Evolutionary conservation across 2,888 invertebrate genomes (phyloP), one percentile per base, ranked within the genome.

Genomic region (Caenorhabditis afra): DNA sequence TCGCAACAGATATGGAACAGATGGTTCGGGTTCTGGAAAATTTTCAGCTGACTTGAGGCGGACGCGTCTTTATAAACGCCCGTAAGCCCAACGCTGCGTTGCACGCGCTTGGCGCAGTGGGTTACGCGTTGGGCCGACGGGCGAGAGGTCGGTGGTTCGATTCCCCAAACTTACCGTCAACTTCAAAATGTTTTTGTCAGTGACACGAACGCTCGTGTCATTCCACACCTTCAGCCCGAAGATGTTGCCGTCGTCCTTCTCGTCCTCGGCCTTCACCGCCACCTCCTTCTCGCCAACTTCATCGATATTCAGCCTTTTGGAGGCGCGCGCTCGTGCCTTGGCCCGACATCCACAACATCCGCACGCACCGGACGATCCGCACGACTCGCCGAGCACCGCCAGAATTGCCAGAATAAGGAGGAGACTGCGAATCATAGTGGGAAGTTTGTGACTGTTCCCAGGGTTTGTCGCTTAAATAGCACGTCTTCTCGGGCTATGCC

Each of bases 201-300:
- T 76, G 1, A 68, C 62, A 0, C 45, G 45, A n/a, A 73, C 55
- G 12, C 53, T 74, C 1, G 84, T 79, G 11, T 81, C 65, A 23
- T 84, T 84, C 84, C 84, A 84, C n/a, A 84, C 64, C 22, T 66
- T 66, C 37, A 84, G 62, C 14, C 84, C 84, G 47, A 81, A 84
- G 37, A 84, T 81, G 45, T 82, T 81, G 16, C 82, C 84, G 44
- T 84, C 84, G 45, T 84, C 84, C 11, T 45, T 39, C 10, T 58
- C 61, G 18, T 71, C 76, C 35, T 55, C 53, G 37, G 29, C 3
- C 7, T 3, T 5, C 29, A 7, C 7, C 29, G 29, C 3, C 29
- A 7, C 7, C 29, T 29, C 7, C 29, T 61, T 44, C 37, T 70
- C 49, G 8, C 44, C 18, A 14, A 58, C 20, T 7, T 66, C 66